Conservation (phyloP, 2,113 vertebrate species). For the Phocoena sinus region DNA sequence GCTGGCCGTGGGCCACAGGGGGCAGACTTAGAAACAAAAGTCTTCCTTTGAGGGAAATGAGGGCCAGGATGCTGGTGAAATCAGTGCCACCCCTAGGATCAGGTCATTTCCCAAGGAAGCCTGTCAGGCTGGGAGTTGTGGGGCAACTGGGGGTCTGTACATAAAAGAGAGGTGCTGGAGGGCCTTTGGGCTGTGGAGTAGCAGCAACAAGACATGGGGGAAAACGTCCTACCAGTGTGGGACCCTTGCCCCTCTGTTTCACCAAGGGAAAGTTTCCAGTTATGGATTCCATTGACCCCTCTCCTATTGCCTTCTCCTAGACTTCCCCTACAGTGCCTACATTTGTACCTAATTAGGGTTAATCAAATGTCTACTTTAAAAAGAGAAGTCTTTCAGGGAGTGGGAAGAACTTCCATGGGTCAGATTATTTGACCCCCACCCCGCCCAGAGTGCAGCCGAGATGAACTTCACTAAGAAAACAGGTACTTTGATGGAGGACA, state of each 20-base stretch:
- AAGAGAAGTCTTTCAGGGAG: not conserved
- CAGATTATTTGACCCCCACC: not conserved
- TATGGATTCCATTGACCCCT: not conserved
- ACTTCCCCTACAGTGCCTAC: not conserved
- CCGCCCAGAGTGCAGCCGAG: not conserved
- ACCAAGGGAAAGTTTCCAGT: not conserved
- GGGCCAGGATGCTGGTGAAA: not conserved
- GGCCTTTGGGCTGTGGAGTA: not conserved
- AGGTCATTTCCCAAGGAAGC: not conserved
- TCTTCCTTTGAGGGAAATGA: not conserved
- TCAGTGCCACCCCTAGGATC: not conserved
- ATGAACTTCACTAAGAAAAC: not conserved
- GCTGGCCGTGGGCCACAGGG: not conserved
- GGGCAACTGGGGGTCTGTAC: not conserved
- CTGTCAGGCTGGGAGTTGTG: not conserved
- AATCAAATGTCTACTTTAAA: not conserved
- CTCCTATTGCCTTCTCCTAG: not conserved
- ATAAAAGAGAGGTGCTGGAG: not conserved
- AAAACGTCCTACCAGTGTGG: accelerated
- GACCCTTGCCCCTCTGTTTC: not conserved
- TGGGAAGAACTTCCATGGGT: not conserved
- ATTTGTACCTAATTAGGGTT: not conserved
- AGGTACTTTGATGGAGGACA: too few species aligned
- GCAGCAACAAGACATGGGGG: not conserved
- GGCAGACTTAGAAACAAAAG: not conserved